Evolutionary conservation across 2,113 vertebrate species (phyloP).

Genomic region (Hippoglossus stenolepis): DNA sequence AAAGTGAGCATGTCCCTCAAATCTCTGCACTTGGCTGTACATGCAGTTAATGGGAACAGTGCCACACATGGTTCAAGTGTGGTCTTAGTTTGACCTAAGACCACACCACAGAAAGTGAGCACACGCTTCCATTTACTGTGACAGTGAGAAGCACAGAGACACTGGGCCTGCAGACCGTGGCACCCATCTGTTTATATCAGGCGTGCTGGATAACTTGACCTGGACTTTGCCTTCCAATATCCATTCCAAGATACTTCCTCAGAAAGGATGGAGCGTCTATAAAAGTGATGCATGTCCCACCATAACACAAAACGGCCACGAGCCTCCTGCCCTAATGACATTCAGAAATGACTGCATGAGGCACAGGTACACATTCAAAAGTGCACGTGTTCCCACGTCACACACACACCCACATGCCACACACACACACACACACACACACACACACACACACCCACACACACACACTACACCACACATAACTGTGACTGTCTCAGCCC

Average conservation of each 20-base stretch:
- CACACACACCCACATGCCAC: background rate
- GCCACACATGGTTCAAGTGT: background rate
- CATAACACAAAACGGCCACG: conserved; percentile 51
- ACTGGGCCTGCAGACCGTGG: background rate
- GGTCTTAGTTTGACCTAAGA: background rate
- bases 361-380: conserved; percentile 56
- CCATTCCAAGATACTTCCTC: conserved; percentile 53
- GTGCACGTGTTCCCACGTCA: conserved; percentile 15
- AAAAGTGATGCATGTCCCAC: conserved; percentile 71
- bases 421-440: conserved; percentile 37
- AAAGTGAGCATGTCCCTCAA: background rate
- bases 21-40: background rate
- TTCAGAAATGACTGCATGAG: conserved; percentile 62
- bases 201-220: conserved; percentile 58
- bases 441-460: conserved; percentile 38
- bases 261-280: conserved; percentile 59
- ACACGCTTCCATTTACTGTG: background rate
- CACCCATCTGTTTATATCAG: conserved; percentile 38
- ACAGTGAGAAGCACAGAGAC: conserved; percentile 6
- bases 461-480: conserved; percentile 34
- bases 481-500: conserved; percentile 63
- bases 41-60: background rate
- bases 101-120: background rate
- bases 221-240: conserved; percentile 57
- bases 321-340: conserved; percentile 64